Base-by-base conservation (phyloP, 2,888 invertebrate genomes). In the Agonopterix alstromeriana region DNA sequence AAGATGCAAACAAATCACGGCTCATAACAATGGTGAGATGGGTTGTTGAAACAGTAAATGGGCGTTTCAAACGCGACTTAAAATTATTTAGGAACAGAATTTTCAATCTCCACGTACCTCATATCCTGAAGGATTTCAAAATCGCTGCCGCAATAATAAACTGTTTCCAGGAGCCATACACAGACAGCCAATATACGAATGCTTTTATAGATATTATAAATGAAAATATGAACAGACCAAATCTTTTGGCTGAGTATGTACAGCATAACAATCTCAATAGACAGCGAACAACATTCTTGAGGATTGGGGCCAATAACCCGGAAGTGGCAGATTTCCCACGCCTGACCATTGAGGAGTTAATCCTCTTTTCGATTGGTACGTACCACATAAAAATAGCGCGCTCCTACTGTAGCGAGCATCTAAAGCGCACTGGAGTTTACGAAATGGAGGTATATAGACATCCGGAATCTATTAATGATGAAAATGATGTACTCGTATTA, bases 121-220 rank as follows among this genome's bases (percentile, higher is more conserved):
- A 49, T 38, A 46, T 41, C 3, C 45, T 56, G 46, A 38, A 11
- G 10, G 55, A 58, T 51, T 55, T 54, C 48, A 46, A 43, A 41
- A 54, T 56, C 4, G 53, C 52, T 35, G 55, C 51, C 41, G 56
- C 57, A 9, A 35, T 57, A 10, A 55, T 60, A 12, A 60, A 56
- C 46, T 38, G 35, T 14, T 53, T 46, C 43, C 52, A 54, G 11
- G 42, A 36, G 10, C 53, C 50, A n/a, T 47, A 48, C 41, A 12
- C 9, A 36, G 53, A 56, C 47, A 52, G 48, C 14, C n/a, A 12
- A 11, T 50, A 55, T 45, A 48, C 54, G 5, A 35, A 43, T n/a
- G 40, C 46, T 41, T 50, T 55, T 40, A 42, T 55, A 27, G 38
- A 47, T 10, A 48, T 42, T 5, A 52, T 52, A 46, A 47, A 49